phyloP scores from a whole-genome alignment of 2,113 vertebrate genomes.

The Halichoerus grypus region DNA sequence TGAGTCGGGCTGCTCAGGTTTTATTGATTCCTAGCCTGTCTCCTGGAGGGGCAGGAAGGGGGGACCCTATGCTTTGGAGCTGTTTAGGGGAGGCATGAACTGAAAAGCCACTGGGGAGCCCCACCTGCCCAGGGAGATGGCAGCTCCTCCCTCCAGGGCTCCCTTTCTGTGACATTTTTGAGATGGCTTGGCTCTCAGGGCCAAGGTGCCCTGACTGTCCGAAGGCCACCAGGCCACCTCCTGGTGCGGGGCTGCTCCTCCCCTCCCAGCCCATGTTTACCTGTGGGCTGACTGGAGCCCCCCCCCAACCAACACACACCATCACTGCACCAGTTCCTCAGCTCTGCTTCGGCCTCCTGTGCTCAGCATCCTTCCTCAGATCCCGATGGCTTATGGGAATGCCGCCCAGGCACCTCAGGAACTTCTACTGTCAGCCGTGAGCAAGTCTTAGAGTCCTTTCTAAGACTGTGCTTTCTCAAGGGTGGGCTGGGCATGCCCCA shows the following conservation, averaged over 20 bases:
- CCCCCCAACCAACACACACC: background rate
- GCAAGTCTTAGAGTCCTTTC: background rate
- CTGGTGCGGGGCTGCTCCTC: background rate
- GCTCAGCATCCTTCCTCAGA: background rate
- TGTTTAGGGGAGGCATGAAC: background rate
- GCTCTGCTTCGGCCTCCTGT: background rate
- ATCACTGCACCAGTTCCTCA: background rate
- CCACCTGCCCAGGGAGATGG: background rate
- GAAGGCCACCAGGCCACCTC: background rate
- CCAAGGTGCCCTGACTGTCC: background rate
- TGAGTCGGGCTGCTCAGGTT: background rate
- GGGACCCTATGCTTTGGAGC: background rate
- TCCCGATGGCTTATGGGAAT: background rate
- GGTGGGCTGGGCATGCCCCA: background rate
- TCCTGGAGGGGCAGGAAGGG: background rate
- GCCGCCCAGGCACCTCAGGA: background rate
- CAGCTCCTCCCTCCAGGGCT: background rate
- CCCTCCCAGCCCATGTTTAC: background rate
- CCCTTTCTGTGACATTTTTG: conserved; percentile 22
- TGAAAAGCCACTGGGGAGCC: background rate
- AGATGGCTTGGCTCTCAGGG: conserved; percentile 36
- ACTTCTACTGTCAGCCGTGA: background rate
- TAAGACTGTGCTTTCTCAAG: background rate
- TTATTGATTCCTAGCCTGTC: background rate
- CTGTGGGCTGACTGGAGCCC: background rate